Evolutionary conservation across 2,797 vertebrate species (phyloP).

Genomic region (Orientallactaga sibirica): DNA sequence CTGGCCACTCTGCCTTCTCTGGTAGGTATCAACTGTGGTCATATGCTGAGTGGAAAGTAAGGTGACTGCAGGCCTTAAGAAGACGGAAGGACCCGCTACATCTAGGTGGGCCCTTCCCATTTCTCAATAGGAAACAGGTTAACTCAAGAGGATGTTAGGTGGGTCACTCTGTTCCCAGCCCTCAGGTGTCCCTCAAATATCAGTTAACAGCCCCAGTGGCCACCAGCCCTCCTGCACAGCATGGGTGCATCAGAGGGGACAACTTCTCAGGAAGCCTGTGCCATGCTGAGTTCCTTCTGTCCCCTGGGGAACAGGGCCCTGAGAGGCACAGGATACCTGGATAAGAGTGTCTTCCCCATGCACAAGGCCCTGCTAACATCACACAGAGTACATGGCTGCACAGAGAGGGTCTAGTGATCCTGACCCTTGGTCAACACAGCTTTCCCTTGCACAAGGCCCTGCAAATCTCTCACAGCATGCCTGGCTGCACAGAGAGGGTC

Average conservation of each 20-base stretch:
- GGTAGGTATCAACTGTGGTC: not conserved
- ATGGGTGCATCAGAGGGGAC: not conserved
- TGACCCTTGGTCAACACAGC: no score
- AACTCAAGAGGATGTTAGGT: not conserved
- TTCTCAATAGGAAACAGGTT: not conserved
- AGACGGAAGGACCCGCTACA: not conserved
- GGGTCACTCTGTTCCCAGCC: not conserved
- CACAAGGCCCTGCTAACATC: no score
- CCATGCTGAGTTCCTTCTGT: not conserved
- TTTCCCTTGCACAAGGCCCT: not conserved
- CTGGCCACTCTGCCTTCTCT: not conserved
- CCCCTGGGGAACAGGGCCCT: no score
- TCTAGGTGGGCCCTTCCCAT: not conserved
- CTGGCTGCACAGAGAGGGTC: rapidly evolving
- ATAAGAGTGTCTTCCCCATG: not conserved
- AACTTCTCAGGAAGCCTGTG: not conserved
- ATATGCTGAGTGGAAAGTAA: rapidly evolving
- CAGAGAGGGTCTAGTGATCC: rapidly evolving
- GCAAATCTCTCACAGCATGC: rapidly evolving
- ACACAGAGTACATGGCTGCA: rapidly evolving
- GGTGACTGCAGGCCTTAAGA: rapidly evolving
- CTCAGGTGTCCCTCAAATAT: not conserved
- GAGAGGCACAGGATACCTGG: not conserved
- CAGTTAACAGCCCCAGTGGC: not conserved
- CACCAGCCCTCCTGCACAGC: rapidly evolving